Evolutionary conservation across 2,113 vertebrate species (phyloP).

Genomic region (Mormyrus lacerda): DNA sequence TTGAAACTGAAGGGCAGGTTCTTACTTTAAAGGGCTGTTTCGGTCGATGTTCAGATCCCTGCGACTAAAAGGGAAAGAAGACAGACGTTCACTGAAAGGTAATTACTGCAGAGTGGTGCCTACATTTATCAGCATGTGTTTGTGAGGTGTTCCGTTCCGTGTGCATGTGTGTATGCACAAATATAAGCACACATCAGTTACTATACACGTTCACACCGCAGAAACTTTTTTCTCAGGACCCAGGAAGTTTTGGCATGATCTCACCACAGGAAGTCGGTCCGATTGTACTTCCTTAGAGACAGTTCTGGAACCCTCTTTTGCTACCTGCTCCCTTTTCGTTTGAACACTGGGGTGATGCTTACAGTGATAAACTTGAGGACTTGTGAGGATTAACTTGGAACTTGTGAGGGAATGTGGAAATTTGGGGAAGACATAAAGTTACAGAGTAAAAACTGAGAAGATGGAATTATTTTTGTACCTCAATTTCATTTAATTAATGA

Average conservation of each 20-base stretch:
- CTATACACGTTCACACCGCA: not conserved
- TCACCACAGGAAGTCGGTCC: not conserved
- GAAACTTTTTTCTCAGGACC: not conserved
- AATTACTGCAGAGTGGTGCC: not conserved
- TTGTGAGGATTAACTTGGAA: not conserved
- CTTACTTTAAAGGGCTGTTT: slow-evolving; percentile 64
- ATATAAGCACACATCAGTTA: not conserved
- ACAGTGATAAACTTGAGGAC: not conserved
- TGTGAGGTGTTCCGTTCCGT: not conserved
- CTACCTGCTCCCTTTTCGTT: not conserved
- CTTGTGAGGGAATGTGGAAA: not conserved
- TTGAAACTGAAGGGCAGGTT: not conserved
- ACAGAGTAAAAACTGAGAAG: not conserved
- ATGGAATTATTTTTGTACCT: not conserved
- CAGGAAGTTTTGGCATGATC: not conserved
- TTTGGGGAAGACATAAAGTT: not conserved
- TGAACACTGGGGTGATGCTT: not conserved
- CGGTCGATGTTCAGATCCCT: slow-evolving; percentile 76
- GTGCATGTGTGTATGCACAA: not conserved
- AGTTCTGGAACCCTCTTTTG: not conserved
- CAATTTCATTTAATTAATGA: not conserved
- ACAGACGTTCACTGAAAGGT: slow-evolving; percentile 2
- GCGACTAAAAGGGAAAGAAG: slow-evolving; percentile 56
- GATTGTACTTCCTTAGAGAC: not conserved
- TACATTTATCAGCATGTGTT: not conserved